Percentiles rank a stretch among this genome's conserved stretches.
phyloP scores from a whole-genome alignment of 92 coral and sea anemone species.

The Paragorgia papillata region DNA sequence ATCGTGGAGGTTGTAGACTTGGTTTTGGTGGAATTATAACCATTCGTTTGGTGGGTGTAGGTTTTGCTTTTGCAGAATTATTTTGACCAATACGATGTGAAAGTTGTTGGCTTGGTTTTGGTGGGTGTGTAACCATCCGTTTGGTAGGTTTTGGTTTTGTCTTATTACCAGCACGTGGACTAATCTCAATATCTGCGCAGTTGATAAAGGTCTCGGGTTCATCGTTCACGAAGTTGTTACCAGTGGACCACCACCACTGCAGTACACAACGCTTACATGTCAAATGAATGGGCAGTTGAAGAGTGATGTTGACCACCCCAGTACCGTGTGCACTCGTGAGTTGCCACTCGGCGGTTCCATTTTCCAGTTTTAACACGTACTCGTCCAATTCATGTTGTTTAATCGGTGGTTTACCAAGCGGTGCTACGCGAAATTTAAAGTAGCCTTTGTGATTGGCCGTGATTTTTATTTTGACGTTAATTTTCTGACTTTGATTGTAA shows the following conservation, averaged over 20 bases:
- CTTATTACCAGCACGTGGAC: no score
- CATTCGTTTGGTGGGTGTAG: no score
- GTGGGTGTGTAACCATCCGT: no score
- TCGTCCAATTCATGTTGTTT: slow-evolving; percentile 56
- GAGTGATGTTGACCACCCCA: slow-evolving; percentile 32
- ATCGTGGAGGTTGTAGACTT: no score
- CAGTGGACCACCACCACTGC: slow-evolving; percentile 64
- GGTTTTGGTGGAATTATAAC: no score
- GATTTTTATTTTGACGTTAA: slow-evolving; percentile 48
- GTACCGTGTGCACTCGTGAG: slow-evolving; percentile 6
- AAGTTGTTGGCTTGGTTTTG: no score
- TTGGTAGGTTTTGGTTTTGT: no score
- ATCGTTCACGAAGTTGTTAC: slow-evolving; percentile 52
- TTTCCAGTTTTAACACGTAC: slow-evolving; percentile 44
- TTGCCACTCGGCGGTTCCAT: slow-evolving; percentile 43
- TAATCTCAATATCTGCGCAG: slow-evolving; percentile 64
- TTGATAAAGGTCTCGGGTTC: slow-evolving; percentile 63
- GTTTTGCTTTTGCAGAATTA: no score
- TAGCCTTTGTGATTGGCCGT: slow-evolving; percentile 70
- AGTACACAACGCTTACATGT: slow-evolving; percentile 63
- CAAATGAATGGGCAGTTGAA: slow-evolving; percentile 55
- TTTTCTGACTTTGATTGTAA: slow-evolving; percentile 54
- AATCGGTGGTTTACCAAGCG: slow-evolving; percentile 54
- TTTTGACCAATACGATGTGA: no score
- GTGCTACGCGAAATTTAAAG: slow-evolving; percentile 66